Evolutionary conservation across 2,888 invertebrate species (phyloP), one percentile per base, ranked within the genome.

Genomic region (Exocentrus adspersus): DNA sequence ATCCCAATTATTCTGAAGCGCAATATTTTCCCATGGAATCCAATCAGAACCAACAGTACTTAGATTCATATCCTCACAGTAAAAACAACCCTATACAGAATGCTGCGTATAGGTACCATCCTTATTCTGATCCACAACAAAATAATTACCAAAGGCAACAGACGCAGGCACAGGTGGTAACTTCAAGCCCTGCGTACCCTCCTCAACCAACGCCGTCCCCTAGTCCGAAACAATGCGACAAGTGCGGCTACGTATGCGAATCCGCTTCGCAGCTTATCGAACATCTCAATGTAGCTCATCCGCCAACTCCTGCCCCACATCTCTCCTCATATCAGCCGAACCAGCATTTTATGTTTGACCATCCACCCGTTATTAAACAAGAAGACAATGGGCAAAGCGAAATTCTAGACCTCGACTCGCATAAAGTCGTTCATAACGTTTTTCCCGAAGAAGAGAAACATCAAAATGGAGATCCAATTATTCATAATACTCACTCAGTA

Each of bases 381-480:
- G 90, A 90, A 76, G 88, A 88, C 52, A 90, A 91, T 75, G 90
- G 91, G 63, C 90, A 90, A 50, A 90, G 91, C 10, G 94, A 95
- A 77, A 92, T 95, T 69, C 85, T 95, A 59, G 95, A 95, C 80
- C 84, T 95, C 65, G 95, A 95, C 79, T 94, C 94, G 1, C 94
- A 95, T 78, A 94, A 94, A 84, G 93, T 95, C 1, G 93, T 95
- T 1, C 91, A 84, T 68, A 82, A 83, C 63, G 83, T 83, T 19
- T 83, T 82, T 75, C 81, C 84, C 3, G 86, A 75, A 19, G 86
- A 85, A 16, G 85, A 84, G 56, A 81, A 82, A 67, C 68, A 78
- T 20, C 75, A 76, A 58, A 75, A 78, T 57, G 77, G 76, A 43
- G 79, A 77, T 60, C 75, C 72, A 17, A 46, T 32, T 17, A 20